These are phyloP conservation scores for roundworm (Caenorhabditis elegans) DNA, from an alignment of 1,140 invertebrate species.

Conservation along the genomic window WBcel235 BX284602.5:13107001-13107500, in stretches of 20 bases:
- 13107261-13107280: not conserved
- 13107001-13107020: no score
- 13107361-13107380: no score
- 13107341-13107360: no score
- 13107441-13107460: not conserved
- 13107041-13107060: slow-evolving; percentile 8
- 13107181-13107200: not conserved
- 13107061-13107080: slow-evolving; percentile 15
- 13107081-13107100: slow-evolving; percentile 13
- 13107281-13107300: not conserved
- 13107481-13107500: slow-evolving; percentile 18
- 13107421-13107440: no score
- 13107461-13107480: slow-evolving; percentile 13
- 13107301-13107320: not conserved
- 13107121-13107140: not conserved
- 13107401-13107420: no score
- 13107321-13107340: no score
- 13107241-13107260: no score
- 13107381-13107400: no score
- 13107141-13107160: not conserved
- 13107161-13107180: not conserved
- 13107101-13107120: not conserved
- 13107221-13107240: not conserved
- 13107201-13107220: not conserved
- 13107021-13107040: slow-evolving; percentile 3